phyloP scores from a whole-genome alignment of 2,888 invertebrate species.

The Ommatoiulus sabulosus region DNA sequence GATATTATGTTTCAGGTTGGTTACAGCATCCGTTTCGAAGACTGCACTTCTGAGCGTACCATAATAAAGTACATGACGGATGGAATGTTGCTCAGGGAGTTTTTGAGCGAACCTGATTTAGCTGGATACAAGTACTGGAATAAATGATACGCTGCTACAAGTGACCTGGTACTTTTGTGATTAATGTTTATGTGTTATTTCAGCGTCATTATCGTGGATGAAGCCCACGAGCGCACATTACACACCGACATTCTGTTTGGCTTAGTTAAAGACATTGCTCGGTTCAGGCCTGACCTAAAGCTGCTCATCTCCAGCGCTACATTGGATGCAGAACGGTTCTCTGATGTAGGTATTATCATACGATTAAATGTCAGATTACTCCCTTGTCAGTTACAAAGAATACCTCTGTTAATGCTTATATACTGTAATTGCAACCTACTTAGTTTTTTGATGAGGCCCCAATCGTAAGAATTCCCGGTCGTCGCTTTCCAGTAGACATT shows the following conservation, averaged over 20 bases:
- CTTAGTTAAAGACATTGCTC: constrained; percentile 89
- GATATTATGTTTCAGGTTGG: constrained; percentile 71
- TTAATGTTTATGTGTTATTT: constrained; percentile 52
- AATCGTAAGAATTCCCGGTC: constrained; percentile 96
- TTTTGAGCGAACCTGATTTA: constrained; percentile 96
- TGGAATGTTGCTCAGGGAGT: constrained; percentile 96
- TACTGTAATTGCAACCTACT: no score
- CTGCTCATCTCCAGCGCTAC: constrained; percentile 98
- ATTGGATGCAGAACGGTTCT: constrained; percentile 97
- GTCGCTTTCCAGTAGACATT: constrained; percentile 97
- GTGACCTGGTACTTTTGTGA: constrained; percentile 58
- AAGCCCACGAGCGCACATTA: constrained; percentile 97
- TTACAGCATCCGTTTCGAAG: constrained; percentile 94
- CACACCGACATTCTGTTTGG: constrained; percentile 99
- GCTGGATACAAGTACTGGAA: constrained; percentile 78
- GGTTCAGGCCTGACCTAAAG: constrained; percentile 94
- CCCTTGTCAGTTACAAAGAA: no score
- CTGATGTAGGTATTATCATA: constrained; percentile 70
- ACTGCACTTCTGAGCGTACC: constrained; percentile 97
- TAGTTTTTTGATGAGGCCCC: constrained; percentile 98
- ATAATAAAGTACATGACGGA: constrained; percentile 99
- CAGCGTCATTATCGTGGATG: constrained; percentile 99
- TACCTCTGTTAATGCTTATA: no score
- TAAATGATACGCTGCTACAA: not conserved
- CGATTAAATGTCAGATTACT: no score